Conservation (phyloP, 2,888 invertebrate genomes). For the Chrysina gloriosa region DNA sequence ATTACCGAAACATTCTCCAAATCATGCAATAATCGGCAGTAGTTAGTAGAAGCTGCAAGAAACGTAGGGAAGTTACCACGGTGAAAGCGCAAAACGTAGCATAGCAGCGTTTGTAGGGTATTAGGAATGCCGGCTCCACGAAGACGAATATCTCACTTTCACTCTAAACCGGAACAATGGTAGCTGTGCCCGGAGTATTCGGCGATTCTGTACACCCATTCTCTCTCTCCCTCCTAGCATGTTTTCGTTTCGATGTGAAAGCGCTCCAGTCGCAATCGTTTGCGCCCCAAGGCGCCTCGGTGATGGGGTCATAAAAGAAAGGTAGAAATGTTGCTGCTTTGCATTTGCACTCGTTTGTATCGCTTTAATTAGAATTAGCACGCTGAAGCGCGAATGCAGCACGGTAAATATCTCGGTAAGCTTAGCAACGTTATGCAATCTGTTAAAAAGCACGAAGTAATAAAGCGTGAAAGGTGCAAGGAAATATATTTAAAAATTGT, state of each 20-base stretch:
- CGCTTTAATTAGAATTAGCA: no score
- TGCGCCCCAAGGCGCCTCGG: not conserved
- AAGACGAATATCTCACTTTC: conserved; percentile 62
- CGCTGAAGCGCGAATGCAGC: no score
- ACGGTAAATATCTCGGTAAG: no score
- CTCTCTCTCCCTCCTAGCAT: not conserved
- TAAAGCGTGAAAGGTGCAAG: no score
- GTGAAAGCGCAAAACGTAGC: conserved; percentile 9
- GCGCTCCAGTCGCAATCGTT: not conserved
- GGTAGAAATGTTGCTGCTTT: not conserved
- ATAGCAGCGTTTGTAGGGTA: conserved; percentile 43
- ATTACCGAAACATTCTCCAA: conserved; percentile 24
- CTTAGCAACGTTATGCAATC: no score
- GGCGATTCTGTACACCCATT: conserved; percentile 53
- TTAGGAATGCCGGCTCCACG: conserved; percentile 58
- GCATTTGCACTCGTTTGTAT: no score
- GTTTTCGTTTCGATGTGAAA: conserved; percentile 14
- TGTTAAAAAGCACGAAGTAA: no score
- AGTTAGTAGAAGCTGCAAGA: not conserved
- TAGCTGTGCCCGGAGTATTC: conserved; percentile 62
- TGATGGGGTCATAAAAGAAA: not conserved
- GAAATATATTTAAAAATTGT: no score
- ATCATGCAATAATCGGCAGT: conserved; percentile 20
- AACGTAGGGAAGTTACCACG: not conserved
- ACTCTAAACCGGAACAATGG: conserved; percentile 59